Conservation (phyloP, 1,140 invertebrate genomes). For the Drosophila orena region DNA sequence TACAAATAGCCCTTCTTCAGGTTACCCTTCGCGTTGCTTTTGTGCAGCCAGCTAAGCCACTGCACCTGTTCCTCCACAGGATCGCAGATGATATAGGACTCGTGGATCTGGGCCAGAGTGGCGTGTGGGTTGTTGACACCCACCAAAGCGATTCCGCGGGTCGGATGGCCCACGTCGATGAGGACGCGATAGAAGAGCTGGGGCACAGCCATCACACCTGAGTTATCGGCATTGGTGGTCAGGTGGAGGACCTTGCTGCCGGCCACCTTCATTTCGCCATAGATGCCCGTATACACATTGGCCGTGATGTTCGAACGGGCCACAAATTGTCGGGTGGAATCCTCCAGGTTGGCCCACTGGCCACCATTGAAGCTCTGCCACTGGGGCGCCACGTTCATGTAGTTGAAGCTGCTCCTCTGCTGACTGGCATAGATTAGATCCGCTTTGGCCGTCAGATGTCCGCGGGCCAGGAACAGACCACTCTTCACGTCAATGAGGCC, state of each 20-base stretch:
- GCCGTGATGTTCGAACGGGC: slow-evolving; percentile 71
- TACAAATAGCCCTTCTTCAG: slow-evolving; percentile 85
- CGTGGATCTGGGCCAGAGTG: slow-evolving; percentile 56
- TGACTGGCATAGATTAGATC: slow-evolving; percentile 88
- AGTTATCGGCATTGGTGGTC: slow-evolving; percentile 74
- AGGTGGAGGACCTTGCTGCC: slow-evolving; percentile 85
- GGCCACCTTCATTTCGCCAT: slow-evolving; percentile 85
- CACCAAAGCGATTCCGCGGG: slow-evolving; percentile 86
- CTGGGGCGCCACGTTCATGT: slow-evolving; percentile 87
- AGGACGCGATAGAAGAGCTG: slow-evolving; percentile 87
- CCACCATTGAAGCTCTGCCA: slow-evolving; percentile 89
- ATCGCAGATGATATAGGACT: slow-evolving; percentile 85
- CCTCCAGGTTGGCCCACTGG: slow-evolving; percentile 87
- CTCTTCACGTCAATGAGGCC: slow-evolving; percentile 36
- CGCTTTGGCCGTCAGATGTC: slow-evolving; percentile 88
- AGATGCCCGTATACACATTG: slow-evolving; percentile 87
- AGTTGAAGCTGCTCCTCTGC: slow-evolving; percentile 88
- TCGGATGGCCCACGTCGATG: slow-evolving; percentile 67
- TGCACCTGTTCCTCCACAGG: slow-evolving; percentile 85
- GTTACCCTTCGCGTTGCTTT: slow-evolving; percentile 83
- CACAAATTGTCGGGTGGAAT: slow-evolving; percentile 84
- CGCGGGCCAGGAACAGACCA: slow-evolving; percentile 75
- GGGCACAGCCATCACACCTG: slow-evolving; percentile 85
- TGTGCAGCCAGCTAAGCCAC: slow-evolving; percentile 85
- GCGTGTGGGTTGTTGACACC: slow-evolving; percentile 87